Base-by-base conservation (phyloP, 53 echinoderm and acorn worm species). In the Crossaster papposus region DNA sequence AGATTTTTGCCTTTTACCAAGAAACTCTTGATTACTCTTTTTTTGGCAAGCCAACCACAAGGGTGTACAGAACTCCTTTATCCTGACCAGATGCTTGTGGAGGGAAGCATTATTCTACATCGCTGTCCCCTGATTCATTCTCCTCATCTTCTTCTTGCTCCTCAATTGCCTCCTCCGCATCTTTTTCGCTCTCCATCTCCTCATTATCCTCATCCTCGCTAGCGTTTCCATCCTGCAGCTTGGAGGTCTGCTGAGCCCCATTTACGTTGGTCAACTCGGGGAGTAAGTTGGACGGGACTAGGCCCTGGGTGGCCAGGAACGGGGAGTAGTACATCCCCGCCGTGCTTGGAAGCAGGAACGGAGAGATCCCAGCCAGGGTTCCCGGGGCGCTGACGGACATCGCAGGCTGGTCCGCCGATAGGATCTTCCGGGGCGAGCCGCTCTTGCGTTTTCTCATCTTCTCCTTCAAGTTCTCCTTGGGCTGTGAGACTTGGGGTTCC, bases 321-420 rank as follows among this genome's bases (percentile, higher is more conserved):
- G 97, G 97, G 1, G 97, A 97, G 87, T 92, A 94, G 70, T 95
- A 95, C 44, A 97, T 90, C 22, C 95, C 95, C n/a, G 94, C 92
- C 14, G 95, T 89, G 77, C 90, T 93, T 4, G 96, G 96, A 10
- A 96, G 85, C 29, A 96, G 80, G 77, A 90, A 96, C 0, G 96
- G 93, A 0, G 96, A 94, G 29, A 96, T 94, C 26, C 94, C 95
- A 7, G 96, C 90, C 36, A 93, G 53, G 18, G 73, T 23, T 23
- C 53, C 65, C 0, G 86, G 84, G 10, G 36, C 51, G 15, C 58
- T 51, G 10, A 76, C 50, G 8, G 86, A 20, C 12, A 86, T 50
- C 4, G 50, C 83, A 0, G 84, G 83, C 65, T 85, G 91, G 44
- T 70, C 79, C 0, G 85, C 84, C 15, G 74, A 88, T 23, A 91